These are phyloP conservation scores for Acronicta psi DNA, from an alignment of 2,888 invertebrate genomes.

Conservation along the genomic window DNA sequence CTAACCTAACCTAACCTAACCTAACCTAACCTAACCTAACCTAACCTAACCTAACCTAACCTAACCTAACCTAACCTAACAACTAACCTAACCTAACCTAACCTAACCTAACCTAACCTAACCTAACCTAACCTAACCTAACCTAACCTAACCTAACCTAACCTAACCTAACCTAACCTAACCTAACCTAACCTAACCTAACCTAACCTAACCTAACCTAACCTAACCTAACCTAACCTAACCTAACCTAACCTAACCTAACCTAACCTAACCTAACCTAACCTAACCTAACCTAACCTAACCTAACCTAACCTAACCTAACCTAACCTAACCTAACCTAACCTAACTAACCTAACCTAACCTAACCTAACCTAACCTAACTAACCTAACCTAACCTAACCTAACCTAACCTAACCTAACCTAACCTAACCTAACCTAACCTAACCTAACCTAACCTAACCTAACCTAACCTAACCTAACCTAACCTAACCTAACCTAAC, in stretches of 20 bases:
- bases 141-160: slow-evolving; percentile 27
- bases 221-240: slow-evolving; percentile 48
- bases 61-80: slow-evolving; percentile 43
- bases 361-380: slow-evolving; percentile 49
- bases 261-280: slow-evolving; percentile 50
- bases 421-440: slow-evolving; percentile 39
- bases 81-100: slow-evolving; percentile 44
- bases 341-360: slow-evolving; percentile 29
- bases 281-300: slow-evolving; percentile 47
- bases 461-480: slow-evolving; percentile 41
- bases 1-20: slow-evolving; percentile 24
- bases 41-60: slow-evolving; percentile 31
- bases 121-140: slow-evolving; percentile 37
- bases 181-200: slow-evolving; percentile 30
- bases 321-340: slow-evolving; percentile 47
- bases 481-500: slow-evolving; percentile 48
- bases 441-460: slow-evolving; percentile 24
- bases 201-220: slow-evolving; percentile 48
- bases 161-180: slow-evolving; percentile 19
- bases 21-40: slow-evolving; percentile 42
- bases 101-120: slow-evolving; percentile 36
- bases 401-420: slow-evolving; percentile 48
- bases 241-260: slow-evolving; percentile 50
- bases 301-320: slow-evolving; percentile 37
- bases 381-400: slow-evolving; percentile 48